A percentile compares a stretch with the other conserved stretches of the same genome.
Evolutionary conservation across 1,140 invertebrate genomes (phyloP).

Genomic region (Pachypsylla venusta): DNA sequence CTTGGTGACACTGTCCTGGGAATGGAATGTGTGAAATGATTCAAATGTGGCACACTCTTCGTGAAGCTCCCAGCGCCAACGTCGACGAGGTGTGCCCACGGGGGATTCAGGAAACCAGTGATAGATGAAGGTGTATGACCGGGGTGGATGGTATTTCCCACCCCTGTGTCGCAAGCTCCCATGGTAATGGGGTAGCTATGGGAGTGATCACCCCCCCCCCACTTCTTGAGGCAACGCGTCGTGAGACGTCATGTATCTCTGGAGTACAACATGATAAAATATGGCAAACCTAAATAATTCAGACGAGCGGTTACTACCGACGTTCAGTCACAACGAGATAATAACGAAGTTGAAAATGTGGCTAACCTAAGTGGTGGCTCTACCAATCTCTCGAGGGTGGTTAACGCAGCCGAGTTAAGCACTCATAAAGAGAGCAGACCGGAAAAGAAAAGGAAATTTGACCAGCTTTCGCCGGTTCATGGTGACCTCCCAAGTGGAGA

Average conservation of each 20-base stretch:
- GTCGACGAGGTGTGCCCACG: neutral
- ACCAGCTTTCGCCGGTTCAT: no score
- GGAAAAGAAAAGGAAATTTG: no score
- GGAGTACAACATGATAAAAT: neutral
- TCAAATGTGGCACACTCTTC: neutral
- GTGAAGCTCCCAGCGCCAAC: neutral
- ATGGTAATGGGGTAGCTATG: neutral
- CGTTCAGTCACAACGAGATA: neutral
- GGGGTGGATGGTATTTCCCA: neutral
- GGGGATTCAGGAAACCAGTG: neutral
- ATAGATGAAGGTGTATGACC: neutral
- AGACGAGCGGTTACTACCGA: neutral
- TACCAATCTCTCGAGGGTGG: no score
- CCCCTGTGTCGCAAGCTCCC: neutral
- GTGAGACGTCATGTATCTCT: neutral
- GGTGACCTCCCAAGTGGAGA: no score
- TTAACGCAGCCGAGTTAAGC: no score
- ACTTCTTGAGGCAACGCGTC: neutral
- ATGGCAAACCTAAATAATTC: neutral
- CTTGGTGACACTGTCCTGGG: neutral
- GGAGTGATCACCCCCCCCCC: neutral
- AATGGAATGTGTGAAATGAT: neutral
- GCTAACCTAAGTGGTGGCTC: no score
- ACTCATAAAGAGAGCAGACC: no score
- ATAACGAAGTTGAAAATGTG: no score